Conservation (phyloP, 2,113 vertebrate species). For the Mirza zaza region DNA sequence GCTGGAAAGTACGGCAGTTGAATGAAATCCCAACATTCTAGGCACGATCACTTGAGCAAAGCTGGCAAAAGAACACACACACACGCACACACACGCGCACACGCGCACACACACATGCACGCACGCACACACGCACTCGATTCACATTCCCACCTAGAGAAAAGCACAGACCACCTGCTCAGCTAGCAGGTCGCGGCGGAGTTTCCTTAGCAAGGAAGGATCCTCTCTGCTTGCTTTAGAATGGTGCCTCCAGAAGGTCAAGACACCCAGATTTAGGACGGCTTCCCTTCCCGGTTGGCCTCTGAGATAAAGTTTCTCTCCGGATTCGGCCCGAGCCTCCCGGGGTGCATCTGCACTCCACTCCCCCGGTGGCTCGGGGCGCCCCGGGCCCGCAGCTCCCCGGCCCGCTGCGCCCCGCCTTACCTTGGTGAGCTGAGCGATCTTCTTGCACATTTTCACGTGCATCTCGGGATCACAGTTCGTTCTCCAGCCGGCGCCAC, state of each 20-base stretch:
- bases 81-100: background rate
- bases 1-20: background rate
- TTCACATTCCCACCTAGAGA: background rate
- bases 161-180: constrained; percentile 21
- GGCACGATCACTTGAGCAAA: background rate
- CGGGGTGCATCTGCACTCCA: background rate
- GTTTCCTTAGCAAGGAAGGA: constrained; percentile 28
- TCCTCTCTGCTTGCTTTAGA: background rate
- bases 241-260: constrained; percentile 53
- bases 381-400: background rate
- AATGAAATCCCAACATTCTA: constrained; percentile 58
- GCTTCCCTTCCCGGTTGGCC: background rate
- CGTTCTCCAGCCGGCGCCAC: constrained; percentile 78
- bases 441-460: constrained; percentile 98
- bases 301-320: constrained; percentile 67
- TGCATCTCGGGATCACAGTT: constrained; percentile 91
- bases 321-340: background rate
- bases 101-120: background rate
- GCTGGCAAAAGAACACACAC: background rate
- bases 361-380: background rate
- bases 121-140: background rate
- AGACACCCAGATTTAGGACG: background rate
- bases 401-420: constrained; percentile 38
- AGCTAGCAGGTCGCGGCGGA: background rate
- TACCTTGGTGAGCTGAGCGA: constrained; percentile 99